Base-by-base conservation (phyloP, 1,140 invertebrate species). In the Conus betulinus region DNA sequence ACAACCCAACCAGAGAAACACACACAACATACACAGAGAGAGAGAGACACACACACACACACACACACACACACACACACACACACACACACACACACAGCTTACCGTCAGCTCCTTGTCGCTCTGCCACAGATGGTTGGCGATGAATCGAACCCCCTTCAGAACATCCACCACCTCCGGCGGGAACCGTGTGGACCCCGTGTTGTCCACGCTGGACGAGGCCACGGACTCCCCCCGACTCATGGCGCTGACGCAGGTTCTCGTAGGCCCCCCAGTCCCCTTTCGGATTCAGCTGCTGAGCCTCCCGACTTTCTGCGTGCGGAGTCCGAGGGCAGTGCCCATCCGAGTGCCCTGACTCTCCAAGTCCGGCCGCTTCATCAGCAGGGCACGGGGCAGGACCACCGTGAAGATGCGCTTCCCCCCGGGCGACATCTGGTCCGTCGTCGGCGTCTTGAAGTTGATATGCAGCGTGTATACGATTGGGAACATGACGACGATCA, bases 81-180 rank as follows among this genome's bases (percentile, higher is more conserved):
- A 23, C n/a, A n/a, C n/a, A n/a, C 57, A 20, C 57, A 67, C 27
- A 71, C 13, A 76, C 17, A 39, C 39, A n/a, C n/a, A n/a, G 91
- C 90, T 92, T 91, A 94, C 93, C 74, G 89, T 87, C 67, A 92
- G 91, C 55, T 94, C 93, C 11, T 89, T 88, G 85, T 95, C 93
- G 57, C 93, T 92, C 52, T 94, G 91, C 95, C 98, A 98, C 91
- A 99, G 98, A 95, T 99, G 98, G 95, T 99, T 98, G 39, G 98
- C 98, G 93, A 99, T 99, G 96, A 98, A 99, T 91, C 98, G 96
- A 52, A 99, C 98, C 88, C 98, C 98, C 95, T 98, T 97, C 63
- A 99, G 96, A 63, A 98, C 98, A 81, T 97, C 97, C 88, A 98
- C 96, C 20, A 99, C 97, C 94, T 98, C 98, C 1, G 98, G 97